Conservation (phyloP, 2,797 vertebrate species). For the Cichlasoma orientale region DNA sequence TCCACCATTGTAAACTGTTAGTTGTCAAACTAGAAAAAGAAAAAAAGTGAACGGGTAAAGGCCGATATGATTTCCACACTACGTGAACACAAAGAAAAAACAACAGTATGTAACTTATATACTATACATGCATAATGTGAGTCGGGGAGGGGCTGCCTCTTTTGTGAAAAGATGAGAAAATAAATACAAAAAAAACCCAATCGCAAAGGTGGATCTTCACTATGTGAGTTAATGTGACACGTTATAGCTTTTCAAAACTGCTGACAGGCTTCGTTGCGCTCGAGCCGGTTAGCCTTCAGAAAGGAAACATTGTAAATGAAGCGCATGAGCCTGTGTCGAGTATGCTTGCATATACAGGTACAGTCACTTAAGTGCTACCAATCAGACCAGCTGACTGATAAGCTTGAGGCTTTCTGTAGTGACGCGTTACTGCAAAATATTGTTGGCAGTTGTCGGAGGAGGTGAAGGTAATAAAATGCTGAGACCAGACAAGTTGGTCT, state of each 20-base stretch:
- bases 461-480: background rate
- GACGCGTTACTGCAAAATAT: conserved; percentile 9
- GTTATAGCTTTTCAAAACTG: conserved; percentile 10
- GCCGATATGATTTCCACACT: conserved; percentile 67
- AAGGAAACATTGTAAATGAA: conserved; percentile 26
- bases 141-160: conserved; percentile 62
- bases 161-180: conserved; percentile 81
- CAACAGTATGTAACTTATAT: conserved; percentile 88
- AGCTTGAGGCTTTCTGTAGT: conserved; percentile 50
- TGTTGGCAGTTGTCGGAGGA: conserved; percentile 26
- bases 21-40: conserved; percentile 42
- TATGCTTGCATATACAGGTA: conserved; percentile 59
- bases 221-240: conserved; percentile 46
- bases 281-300: background rate
- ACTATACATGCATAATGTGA: conserved; percentile 88
- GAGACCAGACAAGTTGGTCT: background rate
- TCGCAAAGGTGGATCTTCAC: conserved; percentile 75
- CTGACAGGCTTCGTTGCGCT: conserved; percentile 4
- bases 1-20: conserved; percentile 51
- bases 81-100: conserved; percentile 69
- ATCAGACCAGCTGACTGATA: conserved; percentile 78
- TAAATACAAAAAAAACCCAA: conserved; percentile 83
- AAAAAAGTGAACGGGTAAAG: conserved; percentile 55
- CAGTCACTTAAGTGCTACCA: conserved; percentile 39
- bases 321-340: background rate